phyloP scores from a whole-genome alignment of 92 coral and sea anemone genomes.

The Phenganax marumi region DNA sequence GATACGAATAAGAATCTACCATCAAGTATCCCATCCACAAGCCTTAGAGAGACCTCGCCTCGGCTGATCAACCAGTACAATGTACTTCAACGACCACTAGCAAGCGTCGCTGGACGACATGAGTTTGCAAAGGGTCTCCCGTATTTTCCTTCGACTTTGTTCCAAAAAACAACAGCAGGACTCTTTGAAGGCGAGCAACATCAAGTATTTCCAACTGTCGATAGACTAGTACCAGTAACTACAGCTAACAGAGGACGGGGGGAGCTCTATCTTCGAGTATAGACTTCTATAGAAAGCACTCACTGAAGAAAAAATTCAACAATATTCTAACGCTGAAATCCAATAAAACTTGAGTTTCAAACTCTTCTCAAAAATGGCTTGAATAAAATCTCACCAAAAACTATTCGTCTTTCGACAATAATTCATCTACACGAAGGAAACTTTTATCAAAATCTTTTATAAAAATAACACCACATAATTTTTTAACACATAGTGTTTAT shows the following conservation, averaged over 20 bases:
- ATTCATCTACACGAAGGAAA: no score
- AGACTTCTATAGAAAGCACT: neutral
- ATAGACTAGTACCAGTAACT: slow-evolving; percentile 14
- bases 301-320: neutral
- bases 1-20: slow-evolving; percentile 25
- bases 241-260: slow-evolving; percentile 26
- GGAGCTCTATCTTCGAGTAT: slow-evolving; percentile 27
- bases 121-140: slow-evolving; percentile 31
- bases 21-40: slow-evolving; percentile 2
- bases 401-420: no score
- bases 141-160: slow-evolving; percentile 27
- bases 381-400: no score
- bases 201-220: neutral
- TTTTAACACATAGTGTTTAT: no score
- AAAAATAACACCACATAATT: no score
- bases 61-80: slow-evolving; percentile 38
- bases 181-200: slow-evolving; percentile 19
- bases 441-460: no score
- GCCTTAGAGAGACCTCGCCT: slow-evolving; percentile 17
- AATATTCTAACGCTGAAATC: neutral
- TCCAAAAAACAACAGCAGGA: slow-evolving; percentile 34
- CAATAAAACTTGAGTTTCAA: no score
- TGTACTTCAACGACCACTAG: slow-evolving; percentile 33
- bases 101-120: slow-evolving; percentile 19
- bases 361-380: no score